Percentiles rank a stretch among this genome's conserved stretches.
phyloP scores from a whole-genome alignment of 2,113 vertebrate genomes.

The Eclectus roratus region DNA sequence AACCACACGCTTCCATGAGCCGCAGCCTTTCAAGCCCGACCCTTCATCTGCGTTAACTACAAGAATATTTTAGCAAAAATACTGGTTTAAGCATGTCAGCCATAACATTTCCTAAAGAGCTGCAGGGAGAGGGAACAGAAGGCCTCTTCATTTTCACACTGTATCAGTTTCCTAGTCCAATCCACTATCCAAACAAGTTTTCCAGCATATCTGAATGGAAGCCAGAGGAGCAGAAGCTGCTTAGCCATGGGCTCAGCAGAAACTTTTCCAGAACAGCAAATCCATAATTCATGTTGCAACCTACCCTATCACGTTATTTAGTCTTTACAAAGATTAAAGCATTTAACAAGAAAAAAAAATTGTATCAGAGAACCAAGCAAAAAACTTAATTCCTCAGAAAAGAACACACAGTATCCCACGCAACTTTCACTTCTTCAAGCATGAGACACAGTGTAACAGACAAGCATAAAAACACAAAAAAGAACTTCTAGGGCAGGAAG shows the following conservation, averaged over 20 bases:
- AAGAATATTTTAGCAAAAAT: fast-evolving
- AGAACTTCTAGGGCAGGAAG: background rate
- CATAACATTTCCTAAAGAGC: background rate
- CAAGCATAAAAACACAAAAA: background rate
- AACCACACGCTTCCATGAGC: background rate
- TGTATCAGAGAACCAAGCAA: background rate
- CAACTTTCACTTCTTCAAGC: background rate
- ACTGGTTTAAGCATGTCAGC: fast-evolving
- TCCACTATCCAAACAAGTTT: background rate
- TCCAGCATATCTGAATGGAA: fast-evolving
- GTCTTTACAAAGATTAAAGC: background rate
- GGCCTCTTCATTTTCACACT: background rate
- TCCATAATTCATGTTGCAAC: background rate
- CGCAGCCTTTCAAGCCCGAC: fast-evolving
- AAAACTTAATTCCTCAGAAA: background rate
- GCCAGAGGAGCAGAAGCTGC: background rate
- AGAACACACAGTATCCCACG: background rate
- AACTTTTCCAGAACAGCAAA: background rate
- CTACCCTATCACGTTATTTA: background rate
- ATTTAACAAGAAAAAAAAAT: background rate
- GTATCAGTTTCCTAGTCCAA: background rate
- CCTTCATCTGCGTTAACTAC: fast-evolving
- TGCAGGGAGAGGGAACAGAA: background rate
- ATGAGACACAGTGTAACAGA: background rate
- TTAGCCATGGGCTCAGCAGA: background rate